A percentile compares a stretch with the other conserved stretches of the same genome.
Conservation (phyloP, 2,113 vertebrate species). For the Petroica traversi region DNA sequence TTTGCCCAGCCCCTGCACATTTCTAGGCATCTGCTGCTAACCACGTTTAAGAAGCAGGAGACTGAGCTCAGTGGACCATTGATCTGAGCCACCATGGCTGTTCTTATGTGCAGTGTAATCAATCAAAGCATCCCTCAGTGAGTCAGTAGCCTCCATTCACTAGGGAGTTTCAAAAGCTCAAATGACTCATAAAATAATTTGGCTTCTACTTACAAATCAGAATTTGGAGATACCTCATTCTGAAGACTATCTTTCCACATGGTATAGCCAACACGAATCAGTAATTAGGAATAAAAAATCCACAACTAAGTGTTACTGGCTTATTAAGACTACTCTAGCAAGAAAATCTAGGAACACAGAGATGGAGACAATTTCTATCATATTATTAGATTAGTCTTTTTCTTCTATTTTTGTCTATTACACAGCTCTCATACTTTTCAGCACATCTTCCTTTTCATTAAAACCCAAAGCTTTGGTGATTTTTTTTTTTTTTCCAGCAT, state of each 20-base stretch:
- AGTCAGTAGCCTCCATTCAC: not conserved
- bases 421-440: not conserved
- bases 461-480: not conserved
- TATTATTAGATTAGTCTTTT: not conserved
- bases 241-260: not conserved
- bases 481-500: not conserved
- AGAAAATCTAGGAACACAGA: not conserved
- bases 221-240: not conserved
- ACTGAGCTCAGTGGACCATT: not conserved
- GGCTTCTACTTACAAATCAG: not conserved
- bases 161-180: not conserved
- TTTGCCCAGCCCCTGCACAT: not conserved
- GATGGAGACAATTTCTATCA: not conserved
- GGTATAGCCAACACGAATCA: not conserved
- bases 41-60: not conserved
- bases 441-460: not conserved
- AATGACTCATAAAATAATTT: conserved; percentile 23
- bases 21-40: conserved; percentile 11
- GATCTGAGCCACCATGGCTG: not conserved
- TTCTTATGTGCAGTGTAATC: not conserved
- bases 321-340: not conserved
- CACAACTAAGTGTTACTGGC: not conserved
- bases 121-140: not conserved
- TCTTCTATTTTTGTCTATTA: not conserved
- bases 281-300: not conserved